These are phyloP conservation scores for Hypothenemus hampei DNA, from an alignment of 1,140 invertebrate genomes.

Conservation along the genomic window DNA sequence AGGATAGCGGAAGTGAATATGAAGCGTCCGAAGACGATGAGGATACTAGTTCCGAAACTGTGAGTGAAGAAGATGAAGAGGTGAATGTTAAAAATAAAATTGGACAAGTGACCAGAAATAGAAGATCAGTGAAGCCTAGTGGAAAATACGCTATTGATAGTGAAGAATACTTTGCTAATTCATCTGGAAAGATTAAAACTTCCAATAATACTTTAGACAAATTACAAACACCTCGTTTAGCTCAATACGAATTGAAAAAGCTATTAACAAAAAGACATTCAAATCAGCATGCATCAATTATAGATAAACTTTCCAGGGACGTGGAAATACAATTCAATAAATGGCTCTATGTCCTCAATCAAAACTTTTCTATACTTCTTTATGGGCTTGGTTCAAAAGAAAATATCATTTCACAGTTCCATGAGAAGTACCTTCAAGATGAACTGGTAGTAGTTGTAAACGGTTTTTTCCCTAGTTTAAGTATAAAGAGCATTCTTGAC, in stretches of 20 bases:
- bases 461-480: conserved; percentile 87
- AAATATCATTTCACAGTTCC: conserved; percentile 71
- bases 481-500: conserved; percentile 79
- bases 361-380: conserved; percentile 81
- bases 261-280: conserved; percentile 54
- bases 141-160: conserved; percentile 55
- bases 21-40: conserved; percentile 22
- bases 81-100: conserved; percentile 5
- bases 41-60: conserved; percentile 13
- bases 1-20: conserved; percentile 34
- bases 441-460: conserved; percentile 76
- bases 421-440: conserved; percentile 58
- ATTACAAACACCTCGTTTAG: conserved; percentile 65
- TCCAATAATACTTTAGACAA: conserved; percentile 78
- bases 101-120: neutral
- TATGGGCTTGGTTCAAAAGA: conserved; percentile 89
- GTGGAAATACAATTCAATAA: conserved; percentile 53
- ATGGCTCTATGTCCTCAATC: conserved; percentile 63
- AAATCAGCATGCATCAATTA: conserved; percentile 51
- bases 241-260: conserved; percentile 60
- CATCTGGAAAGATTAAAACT: conserved; percentile 60
- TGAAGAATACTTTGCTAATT: conserved; percentile 61
- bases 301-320: conserved; percentile 51
- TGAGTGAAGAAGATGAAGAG: neutral
- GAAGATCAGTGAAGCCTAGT: conserved; percentile 12